Evolutionary conservation across 1,140 invertebrate genomes (phyloP).

Genomic region (Drosophila oshimai): DNA sequence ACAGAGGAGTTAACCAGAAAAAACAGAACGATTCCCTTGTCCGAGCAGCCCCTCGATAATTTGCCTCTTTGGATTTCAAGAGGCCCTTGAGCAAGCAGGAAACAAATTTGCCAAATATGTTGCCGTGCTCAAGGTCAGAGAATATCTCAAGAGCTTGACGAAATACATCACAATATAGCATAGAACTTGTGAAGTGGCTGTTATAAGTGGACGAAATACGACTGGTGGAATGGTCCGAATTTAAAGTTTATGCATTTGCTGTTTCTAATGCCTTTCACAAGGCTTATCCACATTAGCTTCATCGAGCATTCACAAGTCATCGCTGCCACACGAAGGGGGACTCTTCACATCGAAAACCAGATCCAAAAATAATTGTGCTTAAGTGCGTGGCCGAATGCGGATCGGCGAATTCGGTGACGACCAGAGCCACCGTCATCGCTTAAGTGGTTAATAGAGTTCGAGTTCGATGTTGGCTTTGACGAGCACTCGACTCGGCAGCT

Average conservation of each 20-base stretch:
- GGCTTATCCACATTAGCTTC: background rate
- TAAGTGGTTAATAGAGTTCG: constrained; percentile 66
- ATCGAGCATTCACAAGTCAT: background rate
- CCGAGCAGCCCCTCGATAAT: background rate
- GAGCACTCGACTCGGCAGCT: constrained; percentile 49
- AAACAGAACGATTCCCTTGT: background rate
- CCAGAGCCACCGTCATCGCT: constrained; percentile 17
- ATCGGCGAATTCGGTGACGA: constrained; percentile 7
- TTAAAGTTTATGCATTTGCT: background rate
- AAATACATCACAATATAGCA: constrained; percentile 9
- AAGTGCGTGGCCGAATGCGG: constrained; percentile 38
- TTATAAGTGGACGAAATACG: background rate
- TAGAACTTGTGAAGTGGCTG: constrained; percentile 20
- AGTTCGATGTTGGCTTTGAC: constrained; percentile 47
- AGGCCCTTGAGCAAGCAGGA: constrained; percentile 40
- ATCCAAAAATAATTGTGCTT: constrained; percentile 60
- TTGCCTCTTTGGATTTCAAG: constrained; percentile 35
- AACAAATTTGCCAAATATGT: constrained; percentile 31
- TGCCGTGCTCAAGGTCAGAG: constrained; percentile 50
- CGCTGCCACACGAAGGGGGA: background rate
- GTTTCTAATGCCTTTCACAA: background rate
- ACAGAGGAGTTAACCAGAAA: background rate
- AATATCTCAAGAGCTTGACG: constrained; percentile 23
- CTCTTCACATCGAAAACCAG: constrained; percentile 57
- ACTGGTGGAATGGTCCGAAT: too few relatives aligned